Evolutionary conservation across 2,888 invertebrate species (phyloP).

Genomic region (Hypomecis atomaria): DNA sequence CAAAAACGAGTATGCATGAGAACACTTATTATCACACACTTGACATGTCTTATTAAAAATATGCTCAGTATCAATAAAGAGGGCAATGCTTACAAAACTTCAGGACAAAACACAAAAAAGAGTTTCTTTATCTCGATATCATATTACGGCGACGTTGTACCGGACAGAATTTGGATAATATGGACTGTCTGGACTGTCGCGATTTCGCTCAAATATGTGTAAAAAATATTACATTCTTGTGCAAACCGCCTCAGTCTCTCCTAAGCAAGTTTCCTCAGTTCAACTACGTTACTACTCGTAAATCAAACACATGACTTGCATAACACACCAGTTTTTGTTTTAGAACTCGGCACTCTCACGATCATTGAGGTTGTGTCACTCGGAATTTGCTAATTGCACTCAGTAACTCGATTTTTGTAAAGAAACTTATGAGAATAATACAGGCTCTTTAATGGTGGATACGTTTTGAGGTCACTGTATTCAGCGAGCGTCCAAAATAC

Average conservation of each 20-base stretch:
- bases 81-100: too few relatives aligned
- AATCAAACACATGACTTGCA: slow-evolving; percentile 41
- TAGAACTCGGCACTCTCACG: slow-evolving; percentile 55
- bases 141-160: too few relatives aligned
- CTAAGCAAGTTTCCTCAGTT: slow-evolving; percentile 1
- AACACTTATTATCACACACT: too few relatives aligned
- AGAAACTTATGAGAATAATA: slow-evolving; percentile 46
- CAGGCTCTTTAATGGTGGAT: slow-evolving; percentile 26
- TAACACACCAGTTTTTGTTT: slow-evolving; percentile 39
- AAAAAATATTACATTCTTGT: not conserved
- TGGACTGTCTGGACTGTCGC: too few relatives aligned
- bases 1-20: too few relatives aligned
- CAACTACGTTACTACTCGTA: slow-evolving; percentile 4
- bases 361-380: slow-evolving; percentile 62
- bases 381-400: slow-evolving; percentile 56
- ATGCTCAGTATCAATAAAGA: too few relatives aligned
- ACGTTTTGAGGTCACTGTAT: slow-evolving; percentile 16
- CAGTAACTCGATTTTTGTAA: slow-evolving; percentile 42
- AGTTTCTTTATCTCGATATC: too few relatives aligned
- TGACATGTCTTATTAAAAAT: too few relatives aligned
- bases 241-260: not conserved
- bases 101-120: too few relatives aligned
- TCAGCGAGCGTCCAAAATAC: not conserved
- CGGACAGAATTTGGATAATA: too few relatives aligned
- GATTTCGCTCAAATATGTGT: not conserved